Evolutionary conservation across 2,113 vertebrate genomes (phyloP), one percentile per base, ranked within the genome.

Genomic region (Albula glossodonta): DNA sequence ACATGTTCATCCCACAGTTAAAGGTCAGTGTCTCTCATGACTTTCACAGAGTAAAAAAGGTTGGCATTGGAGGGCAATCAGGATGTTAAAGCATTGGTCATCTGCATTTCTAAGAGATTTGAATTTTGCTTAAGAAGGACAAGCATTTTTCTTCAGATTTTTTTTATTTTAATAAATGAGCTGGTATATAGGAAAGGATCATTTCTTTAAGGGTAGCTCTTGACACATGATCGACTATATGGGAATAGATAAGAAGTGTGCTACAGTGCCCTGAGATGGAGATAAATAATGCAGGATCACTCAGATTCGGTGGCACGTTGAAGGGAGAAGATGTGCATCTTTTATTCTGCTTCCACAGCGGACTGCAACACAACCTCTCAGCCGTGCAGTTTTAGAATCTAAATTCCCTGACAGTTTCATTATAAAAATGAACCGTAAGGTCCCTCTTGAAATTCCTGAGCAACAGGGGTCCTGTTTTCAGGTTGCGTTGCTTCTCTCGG

Each of bases 261-360:
- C 52, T 5, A 11, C 51, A 50, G 50, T 56, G 84, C 77, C 80
- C 81, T 88, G 52, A 86, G 83, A 85, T 83, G 57, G 51, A 74
- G 80, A 90, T 87, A 87, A 89, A 90, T 91, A 83, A 86, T 89
- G 86, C 86, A 87, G 56, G 8, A 17, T 77, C 53, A 52, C 81
- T 87, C 83, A 41, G 11, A 78, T 87, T 77, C 63, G 51, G 79
- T 83, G 63, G 2, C 17, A 52, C 70, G 85, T 82, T 86, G 77
- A 88, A 84, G 81, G 81, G 85, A 57, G 79, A 66, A 85, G 78
- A 87, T 60, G 66, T 17, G 80, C 53, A 90, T 88, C 51, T 87
- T 85, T 85, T 88, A 80, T 88, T 88, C 84, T 84, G 31, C 52
- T 48, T 82, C 83, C 22, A 15, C 78, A 78, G 41, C 60, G 19